Conservation (phyloP, 2,113 vertebrate species). For the Gymnorhina tibicen region DNA sequence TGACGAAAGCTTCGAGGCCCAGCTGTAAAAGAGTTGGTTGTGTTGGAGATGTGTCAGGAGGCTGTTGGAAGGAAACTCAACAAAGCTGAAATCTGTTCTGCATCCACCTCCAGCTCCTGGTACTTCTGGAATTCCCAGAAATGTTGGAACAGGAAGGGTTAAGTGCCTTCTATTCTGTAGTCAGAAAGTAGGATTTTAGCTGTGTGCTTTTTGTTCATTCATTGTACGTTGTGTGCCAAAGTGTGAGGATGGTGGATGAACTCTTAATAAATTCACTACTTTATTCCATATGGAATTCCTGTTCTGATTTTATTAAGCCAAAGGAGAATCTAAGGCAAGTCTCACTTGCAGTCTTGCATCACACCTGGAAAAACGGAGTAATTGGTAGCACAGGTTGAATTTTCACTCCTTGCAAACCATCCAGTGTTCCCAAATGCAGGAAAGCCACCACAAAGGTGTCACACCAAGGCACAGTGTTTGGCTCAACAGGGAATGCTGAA, state of each 20-base stretch:
- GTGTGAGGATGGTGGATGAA: not conserved
- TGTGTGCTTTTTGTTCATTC: not conserved
- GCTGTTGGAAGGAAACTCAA: not conserved
- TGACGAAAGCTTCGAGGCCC: not conserved
- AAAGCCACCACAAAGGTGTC: not conserved
- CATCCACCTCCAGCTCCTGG: not conserved
- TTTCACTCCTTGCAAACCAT: not conserved
- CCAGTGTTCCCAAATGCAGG: not conserved
- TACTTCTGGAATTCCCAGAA: not conserved
- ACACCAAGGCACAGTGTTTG: not conserved
- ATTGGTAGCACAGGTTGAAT: not conserved
- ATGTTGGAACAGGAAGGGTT: not conserved
- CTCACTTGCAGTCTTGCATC: not conserved
- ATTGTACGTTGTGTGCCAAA: not conserved
- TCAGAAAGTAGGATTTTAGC: not conserved
- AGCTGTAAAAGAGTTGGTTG: not conserved
- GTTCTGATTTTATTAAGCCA: not conserved
- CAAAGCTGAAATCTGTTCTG: not conserved
- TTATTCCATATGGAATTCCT: not conserved
- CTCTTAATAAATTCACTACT: not conserved
- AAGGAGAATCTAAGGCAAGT: not conserved
- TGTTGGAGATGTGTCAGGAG: not conserved
- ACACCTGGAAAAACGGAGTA: not conserved
- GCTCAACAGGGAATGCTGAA: not conserved
- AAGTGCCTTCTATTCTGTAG: not conserved